A percentile compares a stretch with the other conserved stretches of the same genome.
phyloP scores from a whole-genome alignment of 2,113 vertebrate species.

The Nannobrachium achirus region DNA sequence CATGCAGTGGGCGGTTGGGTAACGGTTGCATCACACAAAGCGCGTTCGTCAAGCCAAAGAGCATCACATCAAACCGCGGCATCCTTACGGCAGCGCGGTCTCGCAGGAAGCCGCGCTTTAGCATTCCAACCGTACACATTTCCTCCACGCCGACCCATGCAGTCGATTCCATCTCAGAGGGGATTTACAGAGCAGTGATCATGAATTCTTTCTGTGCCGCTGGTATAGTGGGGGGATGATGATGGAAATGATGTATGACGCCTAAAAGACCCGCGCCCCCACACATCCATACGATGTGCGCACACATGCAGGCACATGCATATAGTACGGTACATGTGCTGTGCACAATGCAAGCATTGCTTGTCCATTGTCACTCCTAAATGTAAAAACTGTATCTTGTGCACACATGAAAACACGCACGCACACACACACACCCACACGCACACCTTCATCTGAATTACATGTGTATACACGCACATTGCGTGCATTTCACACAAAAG shows the following conservation, averaged over 20 bases:
- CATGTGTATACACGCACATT: too few relatives aligned
- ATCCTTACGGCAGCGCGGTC: conserved; percentile 22
- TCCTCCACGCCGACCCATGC: conserved; percentile 34
- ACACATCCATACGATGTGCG: background rate
- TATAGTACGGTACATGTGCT: too few relatives aligned
- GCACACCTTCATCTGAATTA: too few relatives aligned
- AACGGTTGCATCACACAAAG: conserved; percentile 66
- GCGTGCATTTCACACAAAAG: too few relatives aligned
- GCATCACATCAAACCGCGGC: conserved; percentile 53
- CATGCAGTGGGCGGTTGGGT: conserved; percentile 46
- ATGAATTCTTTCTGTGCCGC: conserved; percentile 57
- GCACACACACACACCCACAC: background rate
- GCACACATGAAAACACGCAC: too few relatives aligned
- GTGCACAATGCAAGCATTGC: background rate
- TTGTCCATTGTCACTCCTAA: too few relatives aligned
- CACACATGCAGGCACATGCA: conserved; percentile 3
- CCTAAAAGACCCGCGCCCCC: conserved; percentile 45
- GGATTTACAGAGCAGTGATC: conserved; percentile 54
- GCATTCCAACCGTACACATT: conserved; percentile 47
- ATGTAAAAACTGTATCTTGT: too few relatives aligned
- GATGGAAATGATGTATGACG: conserved; percentile 58
- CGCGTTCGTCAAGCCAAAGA: conserved; percentile 45
- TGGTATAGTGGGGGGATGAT: conserved; percentile 27
- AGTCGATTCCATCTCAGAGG: conserved; percentile 51
- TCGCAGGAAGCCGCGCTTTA: conserved; percentile 44